Percentiles rank a stretch among this genome's conserved stretches.
Conservation (phyloP, 2,888 invertebrate species). For the Leptothorax acervorum region DNA sequence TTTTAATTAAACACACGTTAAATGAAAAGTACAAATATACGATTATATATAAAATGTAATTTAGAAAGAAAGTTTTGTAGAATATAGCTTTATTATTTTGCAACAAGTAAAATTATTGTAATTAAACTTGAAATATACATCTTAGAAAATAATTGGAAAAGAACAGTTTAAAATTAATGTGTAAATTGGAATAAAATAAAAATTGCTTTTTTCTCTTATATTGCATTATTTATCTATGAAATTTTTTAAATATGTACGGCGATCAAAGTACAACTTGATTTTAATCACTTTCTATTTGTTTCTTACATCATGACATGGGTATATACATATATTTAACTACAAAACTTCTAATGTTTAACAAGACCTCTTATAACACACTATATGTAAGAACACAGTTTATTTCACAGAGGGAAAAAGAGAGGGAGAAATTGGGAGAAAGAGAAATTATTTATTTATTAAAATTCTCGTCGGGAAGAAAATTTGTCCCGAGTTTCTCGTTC, state of each 20-base stretch:
- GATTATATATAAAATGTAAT: background rate
- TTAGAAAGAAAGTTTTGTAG: background rate
- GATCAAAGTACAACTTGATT: background rate
- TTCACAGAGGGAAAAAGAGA: background rate
- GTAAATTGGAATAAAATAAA: background rate
- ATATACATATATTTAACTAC: background rate
- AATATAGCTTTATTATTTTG: background rate
- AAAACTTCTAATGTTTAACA: background rate
- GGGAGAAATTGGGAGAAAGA: too few species aligned
- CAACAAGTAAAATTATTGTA: background rate
- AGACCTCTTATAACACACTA: background rate
- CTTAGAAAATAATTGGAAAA: background rate
- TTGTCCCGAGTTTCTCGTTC: background rate
- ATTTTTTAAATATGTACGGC: too few species aligned
- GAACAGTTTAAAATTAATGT: background rate
- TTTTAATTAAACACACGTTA: background rate
- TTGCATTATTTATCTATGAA: too few species aligned
- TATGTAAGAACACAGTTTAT: background rate
- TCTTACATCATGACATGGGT: background rate
- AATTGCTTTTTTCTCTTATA: too few species aligned
- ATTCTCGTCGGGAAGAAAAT: slow-evolving; percentile 3
- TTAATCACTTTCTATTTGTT: background rate
- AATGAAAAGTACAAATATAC: background rate
- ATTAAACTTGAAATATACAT: background rate
- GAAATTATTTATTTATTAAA: background rate